Evolutionary conservation across 2,797 vertebrate genomes (phyloP).

Genomic region (Lagorchestes hirsutus): DNA sequence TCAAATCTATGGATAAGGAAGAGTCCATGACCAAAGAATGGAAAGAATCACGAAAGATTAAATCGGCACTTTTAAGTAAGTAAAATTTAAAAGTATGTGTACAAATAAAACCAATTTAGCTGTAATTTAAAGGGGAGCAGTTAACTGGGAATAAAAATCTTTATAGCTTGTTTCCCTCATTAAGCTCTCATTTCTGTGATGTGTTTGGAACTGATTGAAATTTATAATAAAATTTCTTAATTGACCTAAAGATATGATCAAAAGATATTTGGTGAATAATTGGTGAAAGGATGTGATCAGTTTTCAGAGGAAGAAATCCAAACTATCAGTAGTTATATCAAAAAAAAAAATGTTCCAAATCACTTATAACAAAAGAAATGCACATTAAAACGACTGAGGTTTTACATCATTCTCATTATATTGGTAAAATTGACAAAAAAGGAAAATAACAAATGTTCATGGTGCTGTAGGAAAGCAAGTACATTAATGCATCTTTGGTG

Average conservation of each 20-base stretch:
- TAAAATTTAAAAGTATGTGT: not conserved
- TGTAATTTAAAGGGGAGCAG: not conserved
- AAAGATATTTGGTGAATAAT: not conserved
- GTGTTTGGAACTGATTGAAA: not conserved
- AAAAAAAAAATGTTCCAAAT: not conserved
- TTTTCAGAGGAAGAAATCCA: not conserved
- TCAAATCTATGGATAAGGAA: not conserved
- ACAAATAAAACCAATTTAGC: not conserved
- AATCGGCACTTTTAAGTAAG: not conserved
- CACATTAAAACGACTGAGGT: not conserved
- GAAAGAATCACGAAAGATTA: not conserved
- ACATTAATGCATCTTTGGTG: not conserved
- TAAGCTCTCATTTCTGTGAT: not conserved
- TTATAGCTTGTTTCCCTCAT: not conserved
- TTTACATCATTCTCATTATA: not conserved
- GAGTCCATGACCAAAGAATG: not conserved
- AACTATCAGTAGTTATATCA: not conserved
- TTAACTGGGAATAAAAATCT: not conserved
- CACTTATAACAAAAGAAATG: not conserved
- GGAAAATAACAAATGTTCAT: not conserved
- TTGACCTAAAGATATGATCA: not conserved
- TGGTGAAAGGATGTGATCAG: not conserved
- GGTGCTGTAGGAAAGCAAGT: no score
- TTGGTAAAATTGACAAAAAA: not conserved
- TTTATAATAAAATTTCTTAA: not conserved